phyloP scores from a whole-genome alignment of 1,140 invertebrate species.

The Drosophila varians region DNA sequence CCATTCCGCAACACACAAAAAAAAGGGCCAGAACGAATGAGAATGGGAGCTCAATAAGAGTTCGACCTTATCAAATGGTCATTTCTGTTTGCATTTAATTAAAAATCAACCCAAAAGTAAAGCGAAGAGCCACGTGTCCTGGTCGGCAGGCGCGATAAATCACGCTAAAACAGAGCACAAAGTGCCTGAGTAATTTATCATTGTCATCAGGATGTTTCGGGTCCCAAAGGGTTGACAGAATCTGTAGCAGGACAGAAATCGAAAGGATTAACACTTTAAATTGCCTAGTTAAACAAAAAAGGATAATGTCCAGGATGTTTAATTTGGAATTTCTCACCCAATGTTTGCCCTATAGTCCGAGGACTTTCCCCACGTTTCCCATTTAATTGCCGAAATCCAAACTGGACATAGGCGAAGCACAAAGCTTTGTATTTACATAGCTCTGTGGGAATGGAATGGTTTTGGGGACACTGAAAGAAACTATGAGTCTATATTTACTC shows the following conservation, averaged over 20 bases:
- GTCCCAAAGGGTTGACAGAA: constrained; percentile 38
- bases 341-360: constrained; percentile 38
- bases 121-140: constrained; percentile 71
- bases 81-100: constrained; percentile 83
- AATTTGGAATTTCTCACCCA: constrained; percentile 3
- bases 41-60: not conserved
- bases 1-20: not conserved
- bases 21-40: not conserved
- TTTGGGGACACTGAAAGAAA: not conserved
- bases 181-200: constrained; percentile 79
- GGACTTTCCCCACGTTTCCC: constrained; percentile 33
- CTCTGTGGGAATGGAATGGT: not conserved
- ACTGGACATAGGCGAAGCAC: constrained; percentile 17
- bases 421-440: constrained; percentile 29
- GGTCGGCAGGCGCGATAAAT: constrained; percentile 70
- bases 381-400: constrained; percentile 37
- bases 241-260: constrained; percentile 51
- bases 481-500: not conserved
- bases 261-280: constrained; percentile 74
- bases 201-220: constrained; percentile 65
- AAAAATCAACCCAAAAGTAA: constrained; percentile 76
- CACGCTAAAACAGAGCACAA: constrained; percentile 79
- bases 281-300: constrained; percentile 69
- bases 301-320: constrained; percentile 35
- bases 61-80: constrained; percentile 76